Conservation (phyloP, 2,888 invertebrate genomes). For the Lampropteryx suffumata region DNA sequence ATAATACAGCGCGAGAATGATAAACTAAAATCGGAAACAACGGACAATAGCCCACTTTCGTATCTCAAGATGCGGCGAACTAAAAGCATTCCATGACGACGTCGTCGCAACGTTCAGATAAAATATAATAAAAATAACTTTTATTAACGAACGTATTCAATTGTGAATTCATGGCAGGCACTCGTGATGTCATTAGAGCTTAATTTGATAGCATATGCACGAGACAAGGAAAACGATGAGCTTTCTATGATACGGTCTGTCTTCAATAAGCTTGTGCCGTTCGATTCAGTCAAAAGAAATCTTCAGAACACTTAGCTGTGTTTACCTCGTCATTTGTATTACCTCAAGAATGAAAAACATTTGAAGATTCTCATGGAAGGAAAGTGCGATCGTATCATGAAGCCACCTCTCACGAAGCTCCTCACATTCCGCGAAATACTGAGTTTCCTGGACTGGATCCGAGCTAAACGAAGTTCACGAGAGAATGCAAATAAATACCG, state of each 20-base stretch:
- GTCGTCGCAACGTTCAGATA: constrained; percentile 42
- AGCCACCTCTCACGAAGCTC: constrained; percentile 55
- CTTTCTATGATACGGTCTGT: constrained; percentile 35
- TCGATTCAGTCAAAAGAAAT: constrained; percentile 9
- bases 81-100: constrained; percentile 58
- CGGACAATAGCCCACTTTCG: constrained; percentile 62
- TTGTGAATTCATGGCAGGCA: constrained; percentile 61
- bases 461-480: constrained; percentile 34
- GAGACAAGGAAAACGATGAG: constrained; percentile 47
- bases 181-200: constrained; percentile 62
- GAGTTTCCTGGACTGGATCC: constrained; percentile 38
- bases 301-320: background rate
- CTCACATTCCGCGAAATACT: constrained; percentile 48
- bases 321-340: constrained; percentile 19
- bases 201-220: constrained; percentile 57
- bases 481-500: constrained; percentile 34
- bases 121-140: constrained; percentile 52
- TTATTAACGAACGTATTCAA: constrained; percentile 72
- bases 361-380: constrained; percentile 47
- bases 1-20: constrained; percentile 46
- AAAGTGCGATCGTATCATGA: constrained; percentile 56
- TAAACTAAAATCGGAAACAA: constrained; percentile 60
- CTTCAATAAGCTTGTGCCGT: constrained; percentile 36
- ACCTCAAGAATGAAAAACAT: constrained; percentile 27
- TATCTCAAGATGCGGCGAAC: constrained; percentile 49